phyloP scores from a whole-genome alignment of 2,888 invertebrate species.

The Chloroclystis v-ata region DNA sequence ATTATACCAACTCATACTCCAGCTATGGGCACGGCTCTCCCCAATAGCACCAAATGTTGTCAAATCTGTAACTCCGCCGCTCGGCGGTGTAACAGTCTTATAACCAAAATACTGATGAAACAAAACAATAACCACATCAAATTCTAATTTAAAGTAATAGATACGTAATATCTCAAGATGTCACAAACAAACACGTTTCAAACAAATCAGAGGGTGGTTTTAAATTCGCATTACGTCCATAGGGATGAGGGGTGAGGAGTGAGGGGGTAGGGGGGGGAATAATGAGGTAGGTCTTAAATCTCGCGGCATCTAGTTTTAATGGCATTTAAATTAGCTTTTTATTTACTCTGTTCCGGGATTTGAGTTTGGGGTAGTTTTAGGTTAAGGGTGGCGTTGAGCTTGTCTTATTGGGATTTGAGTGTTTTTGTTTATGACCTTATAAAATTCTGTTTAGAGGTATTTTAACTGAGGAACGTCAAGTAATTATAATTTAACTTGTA shows the following conservation, averaged over 20 bases:
- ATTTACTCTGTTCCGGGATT: conserved; percentile 49
- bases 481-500: too few relatives aligned
- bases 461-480: too few relatives aligned
- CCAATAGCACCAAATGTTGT: too few relatives aligned
- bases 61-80: too few relatives aligned
- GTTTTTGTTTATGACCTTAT: neutral
- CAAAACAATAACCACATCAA: too few relatives aligned
- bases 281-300: conserved; percentile 46
- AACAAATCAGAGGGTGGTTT: conserved; percentile 36
- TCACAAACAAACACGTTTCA: conserved; percentile 15
- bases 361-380: conserved; percentile 38
- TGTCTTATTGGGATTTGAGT: neutral
- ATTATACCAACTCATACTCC: too few relatives aligned
- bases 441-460: too few relatives aligned
- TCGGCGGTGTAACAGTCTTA: too few relatives aligned
- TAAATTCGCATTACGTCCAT: conserved; percentile 36
- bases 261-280: conserved; percentile 7
- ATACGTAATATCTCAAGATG: conserved; percentile 1
- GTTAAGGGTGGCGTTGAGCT: conserved; percentile 20
- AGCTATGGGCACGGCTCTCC: too few relatives aligned
- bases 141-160: too few relatives aligned
- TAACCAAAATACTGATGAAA: too few relatives aligned
- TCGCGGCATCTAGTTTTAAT: conserved; percentile 68
- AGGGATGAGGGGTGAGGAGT: conserved; percentile 17
- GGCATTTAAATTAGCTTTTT: conserved; percentile 76